Evolutionary conservation across 2,797 vertebrate genomes (phyloP).

Genomic region (Gymnothorax reevesii): DNA sequence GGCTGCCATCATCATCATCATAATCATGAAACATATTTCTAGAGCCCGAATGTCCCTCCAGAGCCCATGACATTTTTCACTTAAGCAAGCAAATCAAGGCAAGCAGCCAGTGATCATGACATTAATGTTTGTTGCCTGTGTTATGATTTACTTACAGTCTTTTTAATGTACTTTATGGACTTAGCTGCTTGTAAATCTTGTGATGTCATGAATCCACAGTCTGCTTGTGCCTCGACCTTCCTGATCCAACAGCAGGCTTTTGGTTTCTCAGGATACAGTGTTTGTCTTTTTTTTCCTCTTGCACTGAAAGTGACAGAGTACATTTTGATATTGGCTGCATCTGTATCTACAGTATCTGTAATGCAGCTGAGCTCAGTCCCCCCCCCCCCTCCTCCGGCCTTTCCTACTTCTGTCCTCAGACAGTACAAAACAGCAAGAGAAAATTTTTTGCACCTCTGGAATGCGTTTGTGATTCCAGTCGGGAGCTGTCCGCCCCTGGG

Average conservation of each 20-base stretch:
- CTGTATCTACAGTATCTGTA: not conserved
- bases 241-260: no score
- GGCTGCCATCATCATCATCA: no score
- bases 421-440: not conserved
- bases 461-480: not conserved
- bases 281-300: not conserved
- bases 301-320: not conserved
- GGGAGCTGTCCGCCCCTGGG: not conserved
- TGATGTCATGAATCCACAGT: not conserved
- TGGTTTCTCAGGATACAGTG: not conserved
- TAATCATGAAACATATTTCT: no score
- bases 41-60: no score
- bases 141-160: no score
- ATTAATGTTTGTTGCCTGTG: no score
- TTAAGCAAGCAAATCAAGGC: no score
- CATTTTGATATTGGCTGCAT: not conserved
- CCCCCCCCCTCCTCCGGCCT: no score
- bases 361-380: not conserved
- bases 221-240: not conserved
- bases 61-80: no score
- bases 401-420: not conserved
- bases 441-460: not conserved
- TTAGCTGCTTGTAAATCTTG: not conserved
- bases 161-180: no score
- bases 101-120: no score